Evolutionary conservation across 2,888 invertebrate species (phyloP).

Genomic region (Drosophila putrida): DNA sequence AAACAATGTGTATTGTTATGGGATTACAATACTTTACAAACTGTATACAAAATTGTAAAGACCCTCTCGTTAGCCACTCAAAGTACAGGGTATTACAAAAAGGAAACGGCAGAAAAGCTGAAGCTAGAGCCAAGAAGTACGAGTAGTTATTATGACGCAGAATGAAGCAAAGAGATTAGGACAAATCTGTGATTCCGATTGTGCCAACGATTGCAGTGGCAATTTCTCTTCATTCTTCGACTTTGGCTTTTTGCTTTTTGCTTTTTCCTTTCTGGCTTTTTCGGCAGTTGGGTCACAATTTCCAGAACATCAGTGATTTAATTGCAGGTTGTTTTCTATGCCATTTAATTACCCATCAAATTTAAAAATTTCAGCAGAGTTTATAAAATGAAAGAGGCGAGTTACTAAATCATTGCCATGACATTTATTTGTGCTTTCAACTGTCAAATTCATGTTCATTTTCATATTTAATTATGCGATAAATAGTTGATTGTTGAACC

Average conservation of each 20-base stretch:
- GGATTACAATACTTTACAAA: neutral
- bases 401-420: constrained; percentile 3
- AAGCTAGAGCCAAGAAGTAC: constrained; percentile 36
- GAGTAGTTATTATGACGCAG: constrained; percentile 73
- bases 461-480: constrained; percentile 13
- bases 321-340: constrained; percentile 28
- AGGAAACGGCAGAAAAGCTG: constrained; percentile 22
- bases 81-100: constrained; percentile 11
- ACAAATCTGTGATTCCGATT: constrained; percentile 55
- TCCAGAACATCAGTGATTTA: constrained; percentile 23
- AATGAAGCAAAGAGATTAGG: constrained; percentile 68
- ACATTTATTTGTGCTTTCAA: constrained; percentile 5
- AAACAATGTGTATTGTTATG: neutral
- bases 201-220: constrained; percentile 30
- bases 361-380: constrained; percentile 10
- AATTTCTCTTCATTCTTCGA: neutral
- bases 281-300: constrained; percentile 2
- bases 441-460: constrained; percentile 2
- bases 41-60: neutral
- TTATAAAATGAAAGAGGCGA: neutral
- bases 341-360: constrained; percentile 35
- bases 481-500: constrained; percentile 10
- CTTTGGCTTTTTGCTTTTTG: constrained; percentile 16
- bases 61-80: neutral
- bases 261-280: neutral